Base-by-base conservation (phyloP, 2,888 invertebrate species). In the Apeira syringaria region DNA sequence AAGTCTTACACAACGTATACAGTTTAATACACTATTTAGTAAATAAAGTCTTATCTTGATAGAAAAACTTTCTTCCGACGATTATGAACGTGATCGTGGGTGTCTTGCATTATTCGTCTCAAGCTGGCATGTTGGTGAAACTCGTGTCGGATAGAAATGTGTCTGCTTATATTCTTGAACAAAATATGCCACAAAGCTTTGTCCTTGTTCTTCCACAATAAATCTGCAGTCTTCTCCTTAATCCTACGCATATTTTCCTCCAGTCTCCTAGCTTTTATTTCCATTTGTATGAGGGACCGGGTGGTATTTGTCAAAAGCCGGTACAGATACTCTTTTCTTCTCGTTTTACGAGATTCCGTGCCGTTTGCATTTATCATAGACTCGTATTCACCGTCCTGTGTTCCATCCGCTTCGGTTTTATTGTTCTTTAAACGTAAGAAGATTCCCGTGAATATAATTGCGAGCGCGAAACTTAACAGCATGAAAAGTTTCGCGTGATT, bases 231-330 rank as follows among this genome's bases (percentile, higher is more conserved):
- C 75, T 84, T 88, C 77, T 90, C 90, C 71, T 87, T 89, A 81
- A 90, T 90, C 80, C 90, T 82, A 71, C 89, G 89, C 81, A 90
- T 90, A 83, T 90, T 90, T 87, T 90, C 90, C 73, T 90, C 85
- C 60, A 90, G 82, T 78, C 90, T 73, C 75, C 90, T 81, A 49
- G 90, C 90, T 79, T 90, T 90, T 83, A 90, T 90, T 83, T 90
- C 90, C 90, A 90, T 90, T 79, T 90, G 90, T 86, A 90, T 90
- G 74, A 90, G 88, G 51, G 90, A 90, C 61, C 89, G 89, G 63
- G 90, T 90, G 64, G 90, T 89, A 82, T 91, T 90, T 78, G 89
- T 90, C 78, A 91, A 75, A 64, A 90, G 85, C 47, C 86, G 80
- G 80, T 90, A 90, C 66, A 90, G 80, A 78, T 88, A 88, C 80